Evolutionary conservation across 2,797 vertebrate species (phyloP), one percentile per base, ranked within the genome.

Genomic region (Leucoraja ocellata): DNA sequence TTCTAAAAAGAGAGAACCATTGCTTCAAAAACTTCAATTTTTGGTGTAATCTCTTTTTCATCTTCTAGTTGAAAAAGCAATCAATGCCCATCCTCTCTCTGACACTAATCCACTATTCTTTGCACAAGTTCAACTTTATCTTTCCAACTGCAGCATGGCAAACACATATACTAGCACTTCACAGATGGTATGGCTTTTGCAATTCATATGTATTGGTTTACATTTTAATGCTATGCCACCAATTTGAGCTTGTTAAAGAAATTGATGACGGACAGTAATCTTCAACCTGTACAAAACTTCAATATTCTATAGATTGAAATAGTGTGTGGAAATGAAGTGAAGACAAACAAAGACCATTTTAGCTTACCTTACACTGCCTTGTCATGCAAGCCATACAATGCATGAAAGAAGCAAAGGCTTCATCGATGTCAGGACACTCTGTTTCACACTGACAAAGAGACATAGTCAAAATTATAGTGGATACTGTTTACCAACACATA

Each of bases 291-390:
- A 32, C 0, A 0, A 32, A 36, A 18, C 8, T 2, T 10, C 1
- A 36, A 10, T 88, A 25, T 68, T 68, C 28, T 18, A 16, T 0
- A 23, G 16, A 7, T 68, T 18, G 16, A 18, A 68, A 68, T 28
- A 63, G 7, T 86, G 28, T 65, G 28, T 86, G 58, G 13, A 65
- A 88, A 68, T 88, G 65, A 32, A 32, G 54, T 68, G 63, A 36
- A 88, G 63, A 68, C 18, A n/a, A 88, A 21, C 14, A 32, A 36
- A 90, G 14, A 88, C 16, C 28, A 13, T 76, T 5, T 46, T 74
- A 91, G 94, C 94, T 96, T 95, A 99, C 98, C 97, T 97, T 95
- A 93, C 98, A 99, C n/a, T 97, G 97, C 94, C 94, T 94, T 0
- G 97, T 97, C 1, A 96, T 96, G 93, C 95, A 95, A 4, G 94